These are phyloP conservation scores for Apistogramma diplotaenia DNA, from an alignment of 2,113 vertebrate species.

Conservation along the genomic window DNA sequence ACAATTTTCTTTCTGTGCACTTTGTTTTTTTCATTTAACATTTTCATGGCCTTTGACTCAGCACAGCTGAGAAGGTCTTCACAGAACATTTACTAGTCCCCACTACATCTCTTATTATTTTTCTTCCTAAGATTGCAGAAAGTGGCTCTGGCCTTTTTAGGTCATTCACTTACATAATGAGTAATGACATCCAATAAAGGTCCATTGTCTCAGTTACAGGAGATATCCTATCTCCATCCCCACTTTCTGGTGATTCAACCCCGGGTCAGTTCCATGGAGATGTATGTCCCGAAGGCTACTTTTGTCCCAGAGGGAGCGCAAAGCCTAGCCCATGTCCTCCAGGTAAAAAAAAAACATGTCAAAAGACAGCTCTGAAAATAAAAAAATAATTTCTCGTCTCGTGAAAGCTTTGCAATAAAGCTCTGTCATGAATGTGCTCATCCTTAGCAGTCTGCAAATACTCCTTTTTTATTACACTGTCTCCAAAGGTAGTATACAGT, in stretches of 20 bases:
- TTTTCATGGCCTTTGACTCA: conserved; percentile 18
- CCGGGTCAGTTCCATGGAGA: conserved; percentile 64
- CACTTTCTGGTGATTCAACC: conserved; percentile 17
- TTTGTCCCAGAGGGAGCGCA: conserved; percentile 78
- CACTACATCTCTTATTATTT: background rate
- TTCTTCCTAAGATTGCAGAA: background rate
- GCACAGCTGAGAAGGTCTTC: background rate
- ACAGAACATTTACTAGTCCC: conserved; percentile 10
- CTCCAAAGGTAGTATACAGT: background rate
- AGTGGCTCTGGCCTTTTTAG: conserved; percentile 33
- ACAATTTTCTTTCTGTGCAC: background rate
- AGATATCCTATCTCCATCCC: conserved; percentile 25
- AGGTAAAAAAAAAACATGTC: conserved; percentile 63
- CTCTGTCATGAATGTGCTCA: background rate
- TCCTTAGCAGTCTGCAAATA: background rate
- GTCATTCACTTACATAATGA: conserved; percentile 29
- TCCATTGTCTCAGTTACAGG: conserved; percentile 75
- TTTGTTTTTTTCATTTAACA: conserved; percentile 13
- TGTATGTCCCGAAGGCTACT: conserved; percentile 77
- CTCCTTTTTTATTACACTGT: conserved; percentile 17
- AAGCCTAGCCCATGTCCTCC: conserved; percentile 75
- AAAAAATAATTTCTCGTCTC: background rate
- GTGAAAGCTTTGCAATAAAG: background rate
- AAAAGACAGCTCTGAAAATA: background rate
- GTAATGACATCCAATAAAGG: conserved; percentile 48